A percentile compares a stretch with the other conserved stretches of the same genome.
These are phyloP conservation scores for Helicolenus hilgendorfi DNA, from an alignment of 2,797 vertebrate species.

Conservation along the genomic window DNA sequence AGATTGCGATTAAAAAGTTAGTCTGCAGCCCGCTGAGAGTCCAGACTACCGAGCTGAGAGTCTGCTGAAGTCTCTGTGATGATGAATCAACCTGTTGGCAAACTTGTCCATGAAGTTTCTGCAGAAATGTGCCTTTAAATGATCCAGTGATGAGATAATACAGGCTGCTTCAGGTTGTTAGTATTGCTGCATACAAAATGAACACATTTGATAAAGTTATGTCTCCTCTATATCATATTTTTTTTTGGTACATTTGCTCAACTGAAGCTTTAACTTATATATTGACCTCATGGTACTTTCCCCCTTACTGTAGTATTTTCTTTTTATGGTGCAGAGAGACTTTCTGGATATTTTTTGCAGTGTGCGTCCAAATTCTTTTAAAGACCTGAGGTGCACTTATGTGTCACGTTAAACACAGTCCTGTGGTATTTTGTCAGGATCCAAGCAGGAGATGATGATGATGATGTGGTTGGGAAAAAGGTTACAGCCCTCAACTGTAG, in stretches of 20 bases:
- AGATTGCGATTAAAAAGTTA: neutral
- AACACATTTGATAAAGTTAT: neutral
- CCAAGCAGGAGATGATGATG: slow-evolving; percentile 40
- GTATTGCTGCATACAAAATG: neutral
- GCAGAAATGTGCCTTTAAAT: neutral
- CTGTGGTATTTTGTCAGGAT: slow-evolving; percentile 20
- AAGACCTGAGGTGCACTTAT: neutral
- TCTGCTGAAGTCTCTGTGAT: neutral
- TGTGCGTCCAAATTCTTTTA: neutral
- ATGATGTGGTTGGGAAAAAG: slow-evolving; percentile 24
- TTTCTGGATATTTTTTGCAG: neutral
- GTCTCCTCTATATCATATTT: neutral
- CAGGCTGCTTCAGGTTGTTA: neutral
- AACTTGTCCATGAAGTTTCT: neutral
- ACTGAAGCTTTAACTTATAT: neutral
- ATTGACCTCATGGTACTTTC: neutral
- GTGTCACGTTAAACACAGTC: neutral
- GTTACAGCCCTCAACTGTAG: neutral
- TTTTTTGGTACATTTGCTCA: neutral
- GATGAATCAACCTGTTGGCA: slow-evolving; percentile 5
- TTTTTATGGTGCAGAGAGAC: neutral
- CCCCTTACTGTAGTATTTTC: neutral
- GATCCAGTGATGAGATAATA: neutral
- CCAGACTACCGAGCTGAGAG: neutral
- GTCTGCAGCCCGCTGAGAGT: neutral